phyloP scores from a whole-genome alignment of 2,113 vertebrate species.

The Aleadryas rufinucha region DNA sequence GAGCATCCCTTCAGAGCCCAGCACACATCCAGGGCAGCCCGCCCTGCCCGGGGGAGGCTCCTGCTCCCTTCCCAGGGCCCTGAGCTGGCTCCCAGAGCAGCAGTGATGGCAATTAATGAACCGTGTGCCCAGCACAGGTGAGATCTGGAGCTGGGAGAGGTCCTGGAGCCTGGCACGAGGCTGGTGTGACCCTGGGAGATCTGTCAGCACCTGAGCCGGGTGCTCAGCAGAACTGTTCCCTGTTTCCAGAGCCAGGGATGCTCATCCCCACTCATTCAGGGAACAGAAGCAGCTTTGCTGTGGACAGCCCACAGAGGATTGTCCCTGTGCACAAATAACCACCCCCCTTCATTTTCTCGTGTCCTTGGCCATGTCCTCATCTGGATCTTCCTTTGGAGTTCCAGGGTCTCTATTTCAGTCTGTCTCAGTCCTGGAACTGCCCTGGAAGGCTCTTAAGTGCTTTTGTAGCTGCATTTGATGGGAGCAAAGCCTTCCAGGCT shows the following conservation, averaged over 20 bases:
- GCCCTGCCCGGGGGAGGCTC: not conserved
- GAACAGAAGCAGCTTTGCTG: not conserved
- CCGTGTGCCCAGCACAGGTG: not conserved
- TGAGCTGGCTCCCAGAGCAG: not conserved
- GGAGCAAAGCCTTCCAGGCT: conserved; percentile 51
- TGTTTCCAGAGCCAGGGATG: not conserved
- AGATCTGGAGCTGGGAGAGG: not conserved
- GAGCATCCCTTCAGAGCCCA: not conserved
- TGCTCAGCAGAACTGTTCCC: not conserved
- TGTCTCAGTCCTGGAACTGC: not conserved
- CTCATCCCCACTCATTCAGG: not conserved
- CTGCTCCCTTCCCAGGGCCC: not conserved
- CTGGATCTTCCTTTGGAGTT: not conserved
- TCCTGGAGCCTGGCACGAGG: not conserved
- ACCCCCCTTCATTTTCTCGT: not conserved
- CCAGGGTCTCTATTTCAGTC: not conserved
- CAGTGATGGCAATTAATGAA: fast-evolving
- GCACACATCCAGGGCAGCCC: not conserved
- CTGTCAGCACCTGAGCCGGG: not conserved
- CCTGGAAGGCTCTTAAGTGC: conserved; percentile 38
- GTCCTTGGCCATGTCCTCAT: not conserved
- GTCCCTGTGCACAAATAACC: not conserved
- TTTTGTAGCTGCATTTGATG: conserved; percentile 24
- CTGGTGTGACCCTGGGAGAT: not conserved
- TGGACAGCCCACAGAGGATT: fast-evolving